Evolutionary conservation across 30 jellyfish, hydroid and myxozoan genomes (phyloP).

Genomic region (Sanderia malayensis): DNA sequence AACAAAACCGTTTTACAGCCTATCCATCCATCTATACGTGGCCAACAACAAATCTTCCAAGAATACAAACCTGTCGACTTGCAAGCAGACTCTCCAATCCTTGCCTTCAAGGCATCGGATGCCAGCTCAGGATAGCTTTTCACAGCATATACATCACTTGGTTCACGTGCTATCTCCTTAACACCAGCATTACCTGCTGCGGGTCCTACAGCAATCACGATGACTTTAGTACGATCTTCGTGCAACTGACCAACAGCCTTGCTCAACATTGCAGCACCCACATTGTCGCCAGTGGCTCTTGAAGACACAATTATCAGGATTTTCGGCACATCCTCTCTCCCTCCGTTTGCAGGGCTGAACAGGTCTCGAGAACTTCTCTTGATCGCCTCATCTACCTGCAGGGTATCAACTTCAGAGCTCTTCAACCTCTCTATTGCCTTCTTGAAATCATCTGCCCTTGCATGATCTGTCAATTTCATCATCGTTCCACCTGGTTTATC

Average conservation of each 20-base stretch:
- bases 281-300: slow-evolving; percentile 26
- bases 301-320: slow-evolving; percentile 43
- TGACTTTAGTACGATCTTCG: slow-evolving; percentile 6
- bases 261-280: slow-evolving; percentile 17
- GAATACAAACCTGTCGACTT: not conserved
- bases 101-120: not conserved
- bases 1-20: too few relatives aligned
- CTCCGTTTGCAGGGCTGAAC: slow-evolving; percentile 47
- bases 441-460: slow-evolving; percentile 16
- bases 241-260: slow-evolving; percentile 32
- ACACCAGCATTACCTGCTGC: not conserved
- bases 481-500: slow-evolving; percentile 13
- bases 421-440: slow-evolving; percentile 37
- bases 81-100: not conserved
- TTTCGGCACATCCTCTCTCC: slow-evolving; percentile 42
- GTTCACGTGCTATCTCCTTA: not conserved
- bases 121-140: not conserved
- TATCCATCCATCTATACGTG: too few relatives aligned
- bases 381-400: slow-evolving; percentile 40
- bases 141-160: not conserved
- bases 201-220: not conserved
- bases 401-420: slow-evolving; percentile 10
- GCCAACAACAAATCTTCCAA: too few relatives aligned
- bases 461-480: slow-evolving; percentile 23
- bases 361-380: slow-evolving; percentile 18